A percentile compares a stretch with the other conserved stretches of the same genome.
phyloP scores from a whole-genome alignment of 1,140 invertebrate species.

The Drosophila orena region DNA sequence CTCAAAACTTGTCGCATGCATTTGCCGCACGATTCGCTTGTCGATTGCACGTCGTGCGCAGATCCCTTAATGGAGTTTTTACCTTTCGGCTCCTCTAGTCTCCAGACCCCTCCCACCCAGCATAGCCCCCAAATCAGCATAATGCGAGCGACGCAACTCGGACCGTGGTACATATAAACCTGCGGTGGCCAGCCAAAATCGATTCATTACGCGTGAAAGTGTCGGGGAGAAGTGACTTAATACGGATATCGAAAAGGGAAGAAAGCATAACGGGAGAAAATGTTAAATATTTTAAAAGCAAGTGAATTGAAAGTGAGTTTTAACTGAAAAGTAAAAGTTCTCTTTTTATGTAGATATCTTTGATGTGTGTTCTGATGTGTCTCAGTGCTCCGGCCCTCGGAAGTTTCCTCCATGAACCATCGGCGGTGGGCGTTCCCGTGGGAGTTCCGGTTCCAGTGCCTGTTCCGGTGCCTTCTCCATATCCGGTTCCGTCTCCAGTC shows the following conservation, averaged over 20 bases:
- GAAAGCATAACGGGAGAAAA: conserved; percentile 26
- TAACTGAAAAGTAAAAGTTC: neutral
- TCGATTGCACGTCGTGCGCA: conserved; percentile 69
- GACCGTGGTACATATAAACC: conserved; percentile 70
- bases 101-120: conserved; percentile 15
- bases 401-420: conserved; percentile 43
- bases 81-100: conserved; percentile 31
- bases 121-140: conserved; percentile 45
- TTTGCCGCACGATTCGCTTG: conserved; percentile 77
- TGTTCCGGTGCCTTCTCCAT: conserved; percentile 32
- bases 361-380: conserved; percentile 17
- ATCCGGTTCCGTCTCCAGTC: conserved; percentile 29
- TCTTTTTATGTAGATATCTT: conserved; percentile 8
- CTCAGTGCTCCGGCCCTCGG: conserved; percentile 6
- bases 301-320: conserved; percentile 6
- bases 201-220: conserved; percentile 76
- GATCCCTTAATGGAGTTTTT: conserved; percentile 73
- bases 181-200: conserved; percentile 52
- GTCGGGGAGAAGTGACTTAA: conserved; percentile 44
- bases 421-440: conserved; percentile 18
- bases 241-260: conserved; percentile 37
- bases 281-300: conserved; percentile 50
- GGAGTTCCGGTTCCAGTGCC: conserved; percentile 34
- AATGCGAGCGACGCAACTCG: conserved; percentile 23
- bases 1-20: conserved; percentile 75